Evolutionary conservation across 2,113 vertebrate genomes (phyloP), one percentile per base, ranked within the genome.

Genomic region (Atlantisia rogersi): DNA sequence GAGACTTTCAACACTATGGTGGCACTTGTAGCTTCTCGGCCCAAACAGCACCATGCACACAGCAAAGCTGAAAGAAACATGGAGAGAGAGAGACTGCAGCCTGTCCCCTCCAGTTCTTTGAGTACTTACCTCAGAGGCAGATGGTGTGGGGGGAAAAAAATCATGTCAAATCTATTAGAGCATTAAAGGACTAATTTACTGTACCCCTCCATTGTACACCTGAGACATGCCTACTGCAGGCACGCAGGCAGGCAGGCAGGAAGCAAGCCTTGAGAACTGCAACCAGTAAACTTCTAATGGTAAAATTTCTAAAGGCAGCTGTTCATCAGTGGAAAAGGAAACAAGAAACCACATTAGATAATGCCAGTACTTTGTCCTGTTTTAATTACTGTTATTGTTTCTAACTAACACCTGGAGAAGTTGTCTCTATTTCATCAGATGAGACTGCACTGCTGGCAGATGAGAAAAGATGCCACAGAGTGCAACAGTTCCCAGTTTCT

Each of bases 81-180:
- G 2, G 19, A 65, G 12, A 69, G 25, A 70, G 17, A 53, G n/a
- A 28, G 3, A 3, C 19, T 14, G 6, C 6, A 32, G n/a, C n/a
- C 10, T 46, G 39, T 17, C 4, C 46, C 19, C 7, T 53, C 25
- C 18, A 52, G 9, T 0, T 3, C 12, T 55, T 7, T n/a, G 25
- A 60, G 56, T 28, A 29, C 1, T 1, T 71, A 55, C 25, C 35
- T 80, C 16, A 39, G 6, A 60, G 20, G 11, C 46, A 44, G 29
- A 42, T 0, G 25, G 8, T 1, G 15, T 19, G 20, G 18, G 4
- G 15, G 19, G 11, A 7, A 5, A 24, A 62, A 42, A 28, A 32
- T 14, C 6, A 9, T 5, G 13, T 50, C 29, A 73, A 75, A 79
- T 79, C 52, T 22, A 39, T 52, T n/a, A 67, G 15, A 69, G 6